phyloP scores from a whole-genome alignment of 2,113 vertebrate genomes.

The Pseudopodoces humilis region DNA sequence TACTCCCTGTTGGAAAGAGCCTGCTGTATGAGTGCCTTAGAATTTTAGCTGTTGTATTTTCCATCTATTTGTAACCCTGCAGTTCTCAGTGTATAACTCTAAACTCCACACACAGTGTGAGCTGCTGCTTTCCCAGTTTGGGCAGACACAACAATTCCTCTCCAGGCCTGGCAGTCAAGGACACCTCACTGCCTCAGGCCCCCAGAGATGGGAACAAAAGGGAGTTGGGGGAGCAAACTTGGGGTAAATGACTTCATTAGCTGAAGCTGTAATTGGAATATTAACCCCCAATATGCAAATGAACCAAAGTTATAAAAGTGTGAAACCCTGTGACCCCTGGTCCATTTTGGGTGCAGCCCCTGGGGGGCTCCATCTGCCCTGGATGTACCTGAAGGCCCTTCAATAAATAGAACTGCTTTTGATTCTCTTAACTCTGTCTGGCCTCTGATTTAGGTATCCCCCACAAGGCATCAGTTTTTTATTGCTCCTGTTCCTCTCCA shows the following conservation, averaged over 20 bases:
- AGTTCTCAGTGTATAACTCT: not conserved
- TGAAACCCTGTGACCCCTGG: rapidly evolving
- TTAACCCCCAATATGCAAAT: not conserved
- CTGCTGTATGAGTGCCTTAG: not conserved
- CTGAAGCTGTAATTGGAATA: not conserved
- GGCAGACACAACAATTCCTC: not conserved
- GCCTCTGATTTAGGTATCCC: not conserved
- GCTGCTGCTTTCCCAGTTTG: not conserved
- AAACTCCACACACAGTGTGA: not conserved
- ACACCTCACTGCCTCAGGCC: not conserved
- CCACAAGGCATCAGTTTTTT: not conserved
- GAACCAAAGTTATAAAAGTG: not conserved
- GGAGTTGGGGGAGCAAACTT: not conserved
- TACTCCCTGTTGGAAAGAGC: not conserved
- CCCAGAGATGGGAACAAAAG: not conserved
- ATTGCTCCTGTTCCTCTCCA: not conserved
- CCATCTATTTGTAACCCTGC: not conserved
- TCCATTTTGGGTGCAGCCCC: not conserved
- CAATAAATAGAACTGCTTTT: not conserved
- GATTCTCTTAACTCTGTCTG: not conserved
- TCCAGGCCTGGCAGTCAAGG: not conserved
- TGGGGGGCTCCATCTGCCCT: rapidly evolving
- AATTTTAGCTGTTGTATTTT: not conserved
- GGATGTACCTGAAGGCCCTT: not conserved
- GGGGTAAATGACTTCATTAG: not conserved